Evolutionary conservation across 2,888 invertebrate genomes (phyloP).

Genomic region (Augiades crinisus): DNA sequence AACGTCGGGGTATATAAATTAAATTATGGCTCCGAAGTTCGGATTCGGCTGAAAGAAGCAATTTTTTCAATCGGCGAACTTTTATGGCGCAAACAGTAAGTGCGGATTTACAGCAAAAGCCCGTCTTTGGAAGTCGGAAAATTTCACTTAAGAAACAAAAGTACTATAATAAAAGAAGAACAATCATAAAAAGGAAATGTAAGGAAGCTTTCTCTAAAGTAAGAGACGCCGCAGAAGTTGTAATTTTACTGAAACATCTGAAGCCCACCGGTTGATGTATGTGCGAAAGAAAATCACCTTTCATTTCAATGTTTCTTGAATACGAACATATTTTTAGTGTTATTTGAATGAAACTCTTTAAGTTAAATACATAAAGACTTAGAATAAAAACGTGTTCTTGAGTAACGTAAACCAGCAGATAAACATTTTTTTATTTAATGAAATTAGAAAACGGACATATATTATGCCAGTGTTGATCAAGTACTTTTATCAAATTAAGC

Average conservation of each 20-base stretch:
- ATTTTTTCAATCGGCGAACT: constrained; percentile 73
- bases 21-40: constrained; percentile 24
- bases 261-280: constrained; percentile 6
- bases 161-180: constrained; percentile 80
- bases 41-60: constrained; percentile 45
- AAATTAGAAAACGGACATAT: too few species aligned
- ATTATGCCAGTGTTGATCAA: too few species aligned
- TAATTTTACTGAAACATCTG: constrained; percentile 31
- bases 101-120: constrained; percentile 72
- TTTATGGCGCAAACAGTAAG: constrained; percentile 72
- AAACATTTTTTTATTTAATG: too few species aligned
- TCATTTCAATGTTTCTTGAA: neutral
- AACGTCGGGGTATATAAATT: too few species aligned
- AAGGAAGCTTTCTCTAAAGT: constrained; percentile 61
- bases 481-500: too few species aligned
- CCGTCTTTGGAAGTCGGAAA: constrained; percentile 71
- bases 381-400: too few species aligned
- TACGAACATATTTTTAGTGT: too few species aligned
- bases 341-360: too few species aligned
- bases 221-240: constrained; percentile 33
- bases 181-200: constrained; percentile 76
- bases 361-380: too few species aligned
- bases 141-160: constrained; percentile 79
- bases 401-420: too few species aligned
- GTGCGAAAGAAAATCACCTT: neutral